Conservation (phyloP, 1,140 invertebrate genomes). For the Drosophila ananassae region DNA sequence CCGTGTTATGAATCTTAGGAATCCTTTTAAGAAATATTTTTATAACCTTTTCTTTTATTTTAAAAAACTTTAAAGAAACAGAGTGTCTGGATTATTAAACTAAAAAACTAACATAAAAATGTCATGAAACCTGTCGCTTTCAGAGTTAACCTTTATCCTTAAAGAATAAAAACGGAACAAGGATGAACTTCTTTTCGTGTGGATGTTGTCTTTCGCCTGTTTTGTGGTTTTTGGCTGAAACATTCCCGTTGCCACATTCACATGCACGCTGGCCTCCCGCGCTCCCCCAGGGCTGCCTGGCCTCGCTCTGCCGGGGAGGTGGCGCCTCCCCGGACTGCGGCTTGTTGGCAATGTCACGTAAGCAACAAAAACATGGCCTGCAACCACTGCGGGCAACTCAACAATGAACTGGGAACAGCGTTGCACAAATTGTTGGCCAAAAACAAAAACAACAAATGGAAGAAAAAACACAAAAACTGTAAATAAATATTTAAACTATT, state of each 20-base stretch:
- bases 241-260: neutral
- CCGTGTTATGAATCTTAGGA: too few relatives aligned
- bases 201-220: neutral
- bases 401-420: slow-evolving; percentile 58
- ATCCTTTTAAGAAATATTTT: too few relatives aligned
- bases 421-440: slow-evolving; percentile 65
- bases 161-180: neutral
- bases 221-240: slow-evolving; percentile 2
- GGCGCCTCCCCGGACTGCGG: slow-evolving; percentile 22
- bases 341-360: slow-evolving; percentile 64
- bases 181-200: neutral
- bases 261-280: neutral
- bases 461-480: slow-evolving; percentile 63
- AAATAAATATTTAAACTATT: slow-evolving; percentile 82
- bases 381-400: slow-evolving; percentile 22
- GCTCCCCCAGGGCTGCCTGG: neutral
- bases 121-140: neutral
- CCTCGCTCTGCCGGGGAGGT: neutral
- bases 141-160: neutral
- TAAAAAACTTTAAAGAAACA: too few relatives aligned
- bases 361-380: slow-evolving; percentile 28
- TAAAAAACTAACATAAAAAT: too few relatives aligned
- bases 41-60: too few relatives aligned
- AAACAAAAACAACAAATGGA: slow-evolving; percentile 24
- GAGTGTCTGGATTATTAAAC: too few relatives aligned